Evolutionary conservation across 2,797 vertebrate genomes (phyloP).

Genomic region (Peromyscus aztecus): DNA sequence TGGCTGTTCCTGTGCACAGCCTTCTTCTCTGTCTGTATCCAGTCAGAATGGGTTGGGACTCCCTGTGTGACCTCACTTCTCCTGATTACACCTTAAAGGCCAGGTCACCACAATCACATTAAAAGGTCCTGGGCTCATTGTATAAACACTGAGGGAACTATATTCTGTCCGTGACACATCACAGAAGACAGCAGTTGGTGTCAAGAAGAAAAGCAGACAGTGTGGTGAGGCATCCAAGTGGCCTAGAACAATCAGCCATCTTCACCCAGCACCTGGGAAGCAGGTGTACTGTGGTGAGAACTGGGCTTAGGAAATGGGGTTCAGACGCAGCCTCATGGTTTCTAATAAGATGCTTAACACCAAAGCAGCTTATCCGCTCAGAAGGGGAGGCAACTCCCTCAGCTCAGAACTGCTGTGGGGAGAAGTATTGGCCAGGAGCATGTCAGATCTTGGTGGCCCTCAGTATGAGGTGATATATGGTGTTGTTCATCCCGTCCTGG

Average conservation of each 20-base stretch:
- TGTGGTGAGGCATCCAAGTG: background rate
- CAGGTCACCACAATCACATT: background rate
- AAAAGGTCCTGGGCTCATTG: background rate
- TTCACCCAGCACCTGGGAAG: background rate
- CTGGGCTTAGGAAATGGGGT: background rate
- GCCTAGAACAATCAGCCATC: background rate
- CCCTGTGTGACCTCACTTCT: background rate
- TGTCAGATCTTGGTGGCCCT: background rate
- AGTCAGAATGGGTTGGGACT: background rate
- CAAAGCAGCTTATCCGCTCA: background rate
- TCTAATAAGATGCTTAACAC: background rate
- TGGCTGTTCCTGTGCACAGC: too few species aligned
- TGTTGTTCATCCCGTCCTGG: background rate
- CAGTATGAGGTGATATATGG: accelerated
- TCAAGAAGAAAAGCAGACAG: background rate
- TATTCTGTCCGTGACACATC: background rate
- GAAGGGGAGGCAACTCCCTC: background rate
- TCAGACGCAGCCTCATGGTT: background rate
- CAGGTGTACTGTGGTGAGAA: background rate
- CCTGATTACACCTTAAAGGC: background rate
- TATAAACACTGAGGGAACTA: background rate
- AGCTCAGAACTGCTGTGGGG: background rate
- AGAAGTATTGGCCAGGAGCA: accelerated
- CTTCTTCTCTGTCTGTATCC: background rate
- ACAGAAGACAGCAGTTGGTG: background rate